Evolutionary conservation across 2,797 vertebrate genomes (phyloP).

Genomic region (Acanthornis magna): DNA sequence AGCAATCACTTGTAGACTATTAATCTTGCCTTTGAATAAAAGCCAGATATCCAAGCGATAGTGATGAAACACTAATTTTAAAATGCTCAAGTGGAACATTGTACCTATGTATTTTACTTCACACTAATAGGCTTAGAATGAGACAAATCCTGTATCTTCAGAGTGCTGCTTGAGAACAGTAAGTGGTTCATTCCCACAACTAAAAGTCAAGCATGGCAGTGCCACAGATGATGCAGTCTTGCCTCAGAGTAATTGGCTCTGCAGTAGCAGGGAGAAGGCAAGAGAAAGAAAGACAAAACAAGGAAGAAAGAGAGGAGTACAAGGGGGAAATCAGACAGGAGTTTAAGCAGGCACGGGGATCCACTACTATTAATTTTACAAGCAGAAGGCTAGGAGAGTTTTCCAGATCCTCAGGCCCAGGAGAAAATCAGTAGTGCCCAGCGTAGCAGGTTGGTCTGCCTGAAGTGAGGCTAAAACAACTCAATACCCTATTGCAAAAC

Average conservation of each 20-base stretch:
- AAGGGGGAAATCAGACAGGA: neutral
- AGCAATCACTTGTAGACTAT: neutral
- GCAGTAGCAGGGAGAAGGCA: neutral
- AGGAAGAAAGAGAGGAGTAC: neutral
- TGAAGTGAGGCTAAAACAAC: neutral
- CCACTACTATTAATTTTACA: neutral
- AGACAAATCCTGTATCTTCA: neutral
- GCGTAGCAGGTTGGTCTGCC: neutral
- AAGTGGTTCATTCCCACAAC: neutral
- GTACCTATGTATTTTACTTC: neutral
- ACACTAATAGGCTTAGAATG: neutral
- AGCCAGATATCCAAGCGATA: neutral
- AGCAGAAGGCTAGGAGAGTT: neutral
- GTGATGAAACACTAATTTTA: slow-evolving; percentile 9
- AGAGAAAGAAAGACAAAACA: neutral
- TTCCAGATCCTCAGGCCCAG: neutral
- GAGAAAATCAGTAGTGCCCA: neutral
- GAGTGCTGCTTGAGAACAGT: neutral
- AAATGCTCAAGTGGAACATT: neutral
- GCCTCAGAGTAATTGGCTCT: neutral
- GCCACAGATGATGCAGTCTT: neutral
- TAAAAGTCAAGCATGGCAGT: neutral
- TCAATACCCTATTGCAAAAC: neutral
- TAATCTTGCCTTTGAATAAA: slow-evolving; percentile 34
- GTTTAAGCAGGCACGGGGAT: neutral